A percentile compares a stretch with the other conserved stretches of the same genome.
phyloP scores from a whole-genome alignment of 2,888 invertebrate genomes.

The Hymenopus coronatus region DNA sequence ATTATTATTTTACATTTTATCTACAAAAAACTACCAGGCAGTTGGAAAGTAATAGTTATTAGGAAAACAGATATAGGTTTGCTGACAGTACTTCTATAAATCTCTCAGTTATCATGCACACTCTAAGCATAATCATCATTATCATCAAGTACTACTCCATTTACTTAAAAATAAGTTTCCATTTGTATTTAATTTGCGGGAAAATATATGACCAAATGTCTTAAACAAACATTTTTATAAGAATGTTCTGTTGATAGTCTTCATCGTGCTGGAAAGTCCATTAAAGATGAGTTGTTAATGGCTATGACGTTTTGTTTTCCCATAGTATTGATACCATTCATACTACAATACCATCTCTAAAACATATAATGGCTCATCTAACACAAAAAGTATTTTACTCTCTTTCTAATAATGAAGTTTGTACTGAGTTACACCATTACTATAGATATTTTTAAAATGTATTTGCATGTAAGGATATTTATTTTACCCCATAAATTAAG shows the following conservation, averaged over 20 bases:
- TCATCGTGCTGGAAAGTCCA: neutral
- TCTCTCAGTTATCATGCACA: neutral
- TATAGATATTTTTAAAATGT: neutral
- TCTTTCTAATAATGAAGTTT: neutral
- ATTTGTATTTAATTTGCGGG: neutral
- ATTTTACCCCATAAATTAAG: neutral
- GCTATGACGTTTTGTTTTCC: neutral
- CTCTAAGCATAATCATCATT: neutral
- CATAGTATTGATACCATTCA: neutral
- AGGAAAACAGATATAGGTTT: neutral
- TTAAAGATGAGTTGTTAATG: neutral
- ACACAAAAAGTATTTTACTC: neutral
- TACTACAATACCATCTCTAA: neutral
- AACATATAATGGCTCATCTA: neutral
- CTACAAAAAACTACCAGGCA: neutral
- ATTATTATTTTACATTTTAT: neutral
- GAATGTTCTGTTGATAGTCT: neutral
- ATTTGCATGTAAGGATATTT: neutral
- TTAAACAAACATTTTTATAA: neutral
- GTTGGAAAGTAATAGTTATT: neutral
- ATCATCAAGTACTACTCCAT: neutral
- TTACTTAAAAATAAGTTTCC: neutral
- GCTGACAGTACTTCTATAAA: neutral
- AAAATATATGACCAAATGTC: neutral
- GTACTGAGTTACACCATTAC: neutral